phyloP scores from a whole-genome alignment of 1,140 invertebrate genomes.

The Cotesia vestalis region DNA sequence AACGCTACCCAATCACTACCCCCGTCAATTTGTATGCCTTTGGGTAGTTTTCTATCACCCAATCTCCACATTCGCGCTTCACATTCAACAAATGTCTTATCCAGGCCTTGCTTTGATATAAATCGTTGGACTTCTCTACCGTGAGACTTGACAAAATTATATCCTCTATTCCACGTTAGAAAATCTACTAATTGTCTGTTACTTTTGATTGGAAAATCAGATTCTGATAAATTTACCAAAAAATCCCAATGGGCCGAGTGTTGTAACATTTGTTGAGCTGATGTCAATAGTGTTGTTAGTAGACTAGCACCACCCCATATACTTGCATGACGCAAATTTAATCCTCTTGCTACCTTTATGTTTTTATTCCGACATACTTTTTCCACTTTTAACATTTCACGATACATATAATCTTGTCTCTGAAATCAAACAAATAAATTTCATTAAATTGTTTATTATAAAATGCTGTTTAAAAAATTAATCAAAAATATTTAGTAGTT shows the following conservation, averaged over 20 bases:
- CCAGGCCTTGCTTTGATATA: conserved; percentile 95
- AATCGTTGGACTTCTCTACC: conserved; percentile 96
- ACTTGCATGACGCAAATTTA: conserved; percentile 78
- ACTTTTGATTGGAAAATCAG: conserved; percentile 94
- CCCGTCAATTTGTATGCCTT: conserved; percentile 88
- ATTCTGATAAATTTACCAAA: conserved; percentile 97
- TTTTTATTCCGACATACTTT: conserved; percentile 74
- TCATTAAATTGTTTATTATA: background rate
- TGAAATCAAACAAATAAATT: conserved; percentile 64
- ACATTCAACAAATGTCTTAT: conserved; percentile 97
- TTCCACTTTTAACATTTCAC: conserved; percentile 83
- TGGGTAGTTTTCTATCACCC: conserved; percentile 83
- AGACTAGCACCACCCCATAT: conserved; percentile 99
- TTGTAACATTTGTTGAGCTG: conserved; percentile 79
- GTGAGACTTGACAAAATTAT: conserved; percentile 96
- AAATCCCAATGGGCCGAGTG: conserved; percentile 91
- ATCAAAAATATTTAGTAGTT: too few species aligned
- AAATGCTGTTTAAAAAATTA: background rate
- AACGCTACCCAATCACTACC: conserved; percentile 98
- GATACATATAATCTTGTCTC: conserved; percentile 93
- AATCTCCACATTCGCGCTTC: conserved; percentile 97
- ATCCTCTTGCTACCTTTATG: conserved; percentile 78
- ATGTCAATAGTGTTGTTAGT: conserved; percentile 85
- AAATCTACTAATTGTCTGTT: conserved; percentile 83
- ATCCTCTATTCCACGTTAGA: conserved; percentile 83